Conservation (phyloP, 2,797 vertebrate species). For the Cryptoblepharus egeriae region DNA sequence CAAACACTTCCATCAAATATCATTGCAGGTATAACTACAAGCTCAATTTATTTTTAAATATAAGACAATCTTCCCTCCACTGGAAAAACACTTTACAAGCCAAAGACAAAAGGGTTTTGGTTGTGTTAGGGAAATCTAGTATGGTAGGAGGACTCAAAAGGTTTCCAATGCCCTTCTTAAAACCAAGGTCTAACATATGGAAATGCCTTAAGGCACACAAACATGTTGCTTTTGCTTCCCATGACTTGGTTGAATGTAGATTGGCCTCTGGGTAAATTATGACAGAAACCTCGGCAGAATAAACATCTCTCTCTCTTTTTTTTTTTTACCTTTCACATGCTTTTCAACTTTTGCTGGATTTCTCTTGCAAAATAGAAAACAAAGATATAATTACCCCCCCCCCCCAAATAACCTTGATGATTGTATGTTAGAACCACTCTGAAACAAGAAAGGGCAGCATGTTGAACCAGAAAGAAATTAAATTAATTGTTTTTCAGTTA, state of each 20-base stretch:
- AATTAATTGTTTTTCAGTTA: neutral
- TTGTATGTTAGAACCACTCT: neutral
- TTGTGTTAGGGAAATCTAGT: conserved; percentile 35
- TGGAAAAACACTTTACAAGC: conserved; percentile 51
- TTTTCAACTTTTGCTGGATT: neutral
- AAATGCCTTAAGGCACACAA: conserved; percentile 20
- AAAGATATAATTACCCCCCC: neutral
- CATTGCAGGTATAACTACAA: conserved; percentile 55
- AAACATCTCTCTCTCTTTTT: conserved; percentile 6
- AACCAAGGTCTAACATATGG: neutral
- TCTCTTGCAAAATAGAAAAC: neutral
- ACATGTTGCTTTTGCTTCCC: neutral
- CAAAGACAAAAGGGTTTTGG: conserved; percentile 32
- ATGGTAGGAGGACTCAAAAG: conserved; percentile 1
- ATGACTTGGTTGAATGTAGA: conserved; percentile 2
- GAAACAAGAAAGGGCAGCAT: neutral
- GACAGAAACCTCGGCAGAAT: neutral
- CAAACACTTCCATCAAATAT: conserved; percentile 52
- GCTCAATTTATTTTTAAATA: conserved; percentile 58
- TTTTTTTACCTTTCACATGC: neutral
- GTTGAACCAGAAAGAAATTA: neutral
- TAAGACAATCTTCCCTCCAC: conserved; percentile 36
- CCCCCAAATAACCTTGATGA: neutral
- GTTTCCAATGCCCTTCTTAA: no score
- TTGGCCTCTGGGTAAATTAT: conserved; percentile 2